Base-by-base conservation (phyloP, 2,797 vertebrate species). In the Cyprinella venusta region DNA sequence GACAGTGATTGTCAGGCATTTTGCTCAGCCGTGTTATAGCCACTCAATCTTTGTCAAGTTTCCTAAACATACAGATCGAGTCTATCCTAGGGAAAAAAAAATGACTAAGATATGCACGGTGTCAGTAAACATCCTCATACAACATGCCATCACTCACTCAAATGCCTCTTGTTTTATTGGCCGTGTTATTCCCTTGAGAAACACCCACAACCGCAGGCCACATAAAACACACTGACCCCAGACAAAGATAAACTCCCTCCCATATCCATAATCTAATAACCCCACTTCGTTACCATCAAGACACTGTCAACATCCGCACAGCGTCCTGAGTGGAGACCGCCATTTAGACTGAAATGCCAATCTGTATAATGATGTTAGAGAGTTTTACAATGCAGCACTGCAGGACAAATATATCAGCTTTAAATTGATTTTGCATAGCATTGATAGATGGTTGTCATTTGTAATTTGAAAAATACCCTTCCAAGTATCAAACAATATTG, bases 41-140 rank as follows among this genome's bases (percentile, higher is more conserved):
- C 90, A 87, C 91, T 95, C 93, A 91, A 93, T 95, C 92, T 92
- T 88, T 94, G 93, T 93, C 94, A 93, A 36, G 76, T 88, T 84
- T 81, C 76, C 87, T 87, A 90, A 92, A 94, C 92, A 80, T 89
- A 90, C 86, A 45, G 70, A 85, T 84, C 88, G 84, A 92, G 90
- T 89, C 85, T 79, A 72, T 67, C n/a, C 19, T 63, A 38, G 52
- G 52, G 36, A 45, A 80, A 85, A 33, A 33, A 70, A 79, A 59
- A 45, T 15, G 38, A 67, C 59, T 40, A 68, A 80, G 26, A 79
- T 69, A 76, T 71, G 63, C 76, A 79, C n/a, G 42, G 76, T 78
- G 76, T 79, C 75, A 79, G 82, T 83, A 82, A 76, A 76, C 72
- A 76, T 76, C 38, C 36, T 82, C 48, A 54, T 76, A 76, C 48